Conservation (phyloP, 2,888 invertebrate genomes). For the Schizaphis graminum region DNA sequence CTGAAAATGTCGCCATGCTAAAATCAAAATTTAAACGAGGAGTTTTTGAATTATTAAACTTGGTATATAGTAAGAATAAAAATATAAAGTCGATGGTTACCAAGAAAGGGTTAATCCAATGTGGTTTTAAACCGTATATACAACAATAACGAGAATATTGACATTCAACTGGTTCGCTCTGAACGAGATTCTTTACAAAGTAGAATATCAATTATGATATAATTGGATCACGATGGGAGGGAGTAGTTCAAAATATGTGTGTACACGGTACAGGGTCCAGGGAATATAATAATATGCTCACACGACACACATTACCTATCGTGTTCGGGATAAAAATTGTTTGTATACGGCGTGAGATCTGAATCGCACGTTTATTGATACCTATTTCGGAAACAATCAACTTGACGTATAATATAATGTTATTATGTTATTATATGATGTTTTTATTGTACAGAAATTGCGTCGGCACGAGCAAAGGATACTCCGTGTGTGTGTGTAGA, state of each 20-base stretch:
- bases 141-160: no score
- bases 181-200: neutral
- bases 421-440: neutral
- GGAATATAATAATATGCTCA: neutral
- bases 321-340: neutral
- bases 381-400: neutral
- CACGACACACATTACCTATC: neutral
- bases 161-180: neutral
- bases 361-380: neutral
- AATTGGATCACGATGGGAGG: neutral
- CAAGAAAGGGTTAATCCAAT: no score
- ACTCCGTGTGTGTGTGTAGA: neutral
- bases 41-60: no score
- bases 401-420: neutral
- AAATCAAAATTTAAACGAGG: no score
- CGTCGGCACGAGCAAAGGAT: constrained; percentile 38
- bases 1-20: no score
- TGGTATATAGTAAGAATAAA: no score
- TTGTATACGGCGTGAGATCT: neutral
- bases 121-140: no score
- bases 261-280: neutral
- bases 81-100: no score
- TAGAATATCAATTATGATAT: neutral
- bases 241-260: neutral
- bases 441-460: constrained; percentile 8